Conservation (phyloP, 2,888 invertebrate species). For the Embidobia sp. region DNA sequence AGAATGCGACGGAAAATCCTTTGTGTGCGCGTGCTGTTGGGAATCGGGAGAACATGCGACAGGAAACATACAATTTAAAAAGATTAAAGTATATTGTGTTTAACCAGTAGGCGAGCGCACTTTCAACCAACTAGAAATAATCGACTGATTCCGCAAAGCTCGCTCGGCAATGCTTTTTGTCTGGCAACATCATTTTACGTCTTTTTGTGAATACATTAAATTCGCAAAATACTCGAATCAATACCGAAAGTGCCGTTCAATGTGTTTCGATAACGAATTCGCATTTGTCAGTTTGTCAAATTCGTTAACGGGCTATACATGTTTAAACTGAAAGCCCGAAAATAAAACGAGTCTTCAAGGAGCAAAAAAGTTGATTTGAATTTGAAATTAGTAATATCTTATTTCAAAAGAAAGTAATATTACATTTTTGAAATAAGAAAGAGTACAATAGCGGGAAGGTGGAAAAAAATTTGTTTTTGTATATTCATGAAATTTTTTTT, state of each 20-base stretch:
- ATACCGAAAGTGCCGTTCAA: slow-evolving; percentile 39
- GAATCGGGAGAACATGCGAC: slow-evolving; percentile 38
- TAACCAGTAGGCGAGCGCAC: slow-evolving; percentile 67
- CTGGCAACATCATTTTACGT: slow-evolving; percentile 37
- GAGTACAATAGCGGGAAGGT: too few species aligned
- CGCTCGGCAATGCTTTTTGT: slow-evolving; percentile 37
- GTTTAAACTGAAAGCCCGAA: too few species aligned
- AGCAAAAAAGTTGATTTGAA: too few species aligned
- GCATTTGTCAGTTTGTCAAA: slow-evolving; percentile 30
- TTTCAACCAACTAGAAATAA: slow-evolving; percentile 61
- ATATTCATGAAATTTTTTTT: too few species aligned
- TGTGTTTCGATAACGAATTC: slow-evolving; percentile 35
- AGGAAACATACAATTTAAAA: slow-evolving; percentile 68
- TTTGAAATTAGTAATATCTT: too few species aligned
- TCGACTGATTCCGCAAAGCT: slow-evolving; percentile 58
- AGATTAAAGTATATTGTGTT: slow-evolving; percentile 76
- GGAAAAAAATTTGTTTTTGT: too few species aligned
- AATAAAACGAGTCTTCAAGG: too few species aligned
- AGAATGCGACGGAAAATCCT: slow-evolving; percentile 42
- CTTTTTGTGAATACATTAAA: slow-evolving; percentile 57
- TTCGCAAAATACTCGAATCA: slow-evolving; percentile 40
- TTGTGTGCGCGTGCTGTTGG: slow-evolving; percentile 29
- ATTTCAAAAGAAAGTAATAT: too few species aligned
- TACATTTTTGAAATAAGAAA: too few species aligned
- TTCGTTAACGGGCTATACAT: slow-evolving; percentile 20